Conservation (phyloP, 2,888 invertebrate species). For the Pollenia angustigena region DNA sequence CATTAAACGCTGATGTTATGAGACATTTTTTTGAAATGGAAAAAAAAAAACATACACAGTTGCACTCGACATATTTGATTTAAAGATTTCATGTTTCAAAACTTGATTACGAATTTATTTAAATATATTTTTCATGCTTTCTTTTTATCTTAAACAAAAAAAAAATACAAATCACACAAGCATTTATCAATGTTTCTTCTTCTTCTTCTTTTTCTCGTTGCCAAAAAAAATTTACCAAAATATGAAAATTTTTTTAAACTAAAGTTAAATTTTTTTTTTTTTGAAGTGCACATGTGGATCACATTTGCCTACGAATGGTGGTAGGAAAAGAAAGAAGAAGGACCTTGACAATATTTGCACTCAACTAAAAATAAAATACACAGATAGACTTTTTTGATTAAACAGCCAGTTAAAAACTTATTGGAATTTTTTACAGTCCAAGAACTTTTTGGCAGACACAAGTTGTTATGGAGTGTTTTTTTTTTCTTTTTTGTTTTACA, state of each 20-base stretch:
- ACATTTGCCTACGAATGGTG: slow-evolving; percentile 2
- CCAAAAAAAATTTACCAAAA: background rate
- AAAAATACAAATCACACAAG: slow-evolving; percentile 1
- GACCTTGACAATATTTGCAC: slow-evolving; percentile 48
- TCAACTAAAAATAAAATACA: slow-evolving; percentile 25
- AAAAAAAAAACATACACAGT: background rate
- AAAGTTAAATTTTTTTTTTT: background rate
- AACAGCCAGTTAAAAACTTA: slow-evolving; percentile 37
- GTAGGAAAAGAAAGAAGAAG: background rate
- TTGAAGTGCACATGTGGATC: slow-evolving; percentile 16
- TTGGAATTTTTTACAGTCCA: slow-evolving; percentile 21
- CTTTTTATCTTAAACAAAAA: background rate
- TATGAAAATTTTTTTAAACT: too few species aligned
- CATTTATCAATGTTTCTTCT: slow-evolving; percentile 14
- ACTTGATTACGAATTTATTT: slow-evolving; percentile 27
- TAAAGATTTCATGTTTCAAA: slow-evolving; percentile 13
- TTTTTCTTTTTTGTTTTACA: background rate
- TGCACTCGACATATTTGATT: slow-evolving; percentile 18
- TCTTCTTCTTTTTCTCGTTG: background rate
- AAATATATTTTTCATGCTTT: slow-evolving; percentile 13
- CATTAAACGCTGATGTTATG: slow-evolving; percentile 37
- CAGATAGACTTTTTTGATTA: slow-evolving; percentile 1
- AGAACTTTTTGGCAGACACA: slow-evolving; percentile 18
- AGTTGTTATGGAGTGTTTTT: background rate
- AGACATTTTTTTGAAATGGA: background rate